A percentile compares a stretch with the other conserved stretches of the same genome.
These are phyloP conservation scores for Lynx canadensis DNA, from an alignment of 2,113 vertebrate species.

Conservation along the genomic window DNA sequence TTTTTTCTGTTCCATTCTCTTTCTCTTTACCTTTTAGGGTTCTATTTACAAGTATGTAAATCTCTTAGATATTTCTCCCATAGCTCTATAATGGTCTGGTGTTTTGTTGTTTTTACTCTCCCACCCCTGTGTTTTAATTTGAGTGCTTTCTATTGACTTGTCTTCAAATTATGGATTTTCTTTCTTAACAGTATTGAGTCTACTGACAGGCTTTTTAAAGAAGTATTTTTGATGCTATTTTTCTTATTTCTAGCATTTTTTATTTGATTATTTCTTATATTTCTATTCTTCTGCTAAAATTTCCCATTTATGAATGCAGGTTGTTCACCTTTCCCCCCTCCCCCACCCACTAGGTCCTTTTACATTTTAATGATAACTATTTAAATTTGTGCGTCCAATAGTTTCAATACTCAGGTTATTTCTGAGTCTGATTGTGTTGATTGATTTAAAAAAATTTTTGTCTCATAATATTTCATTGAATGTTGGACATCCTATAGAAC, in stretches of 20 bases:
- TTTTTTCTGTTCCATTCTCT: not conserved
- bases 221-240: not conserved
- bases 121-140: not conserved
- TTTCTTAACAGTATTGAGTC: not conserved
- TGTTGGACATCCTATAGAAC: not conserved
- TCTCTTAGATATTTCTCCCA: not conserved
- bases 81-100: not conserved
- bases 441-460: not conserved
- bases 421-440: not conserved
- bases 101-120: not conserved
- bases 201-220: not conserved
- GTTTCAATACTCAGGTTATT: not conserved
- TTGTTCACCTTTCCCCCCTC: not conserved
- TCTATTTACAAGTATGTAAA: not conserved
- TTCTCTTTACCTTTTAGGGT: not conserved
- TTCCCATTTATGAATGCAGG: not conserved
- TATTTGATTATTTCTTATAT: not conserved
- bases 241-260: not conserved
- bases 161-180: not conserved
- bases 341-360: not conserved
- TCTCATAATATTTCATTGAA: not conserved
- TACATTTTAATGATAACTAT: not conserved
- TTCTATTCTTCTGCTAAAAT: not conserved
- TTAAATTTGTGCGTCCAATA: not conserved
- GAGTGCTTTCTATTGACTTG: not conserved